Conservation (phyloP, 2,888 invertebrate species). For the Hemicrepidius hirtus region DNA sequence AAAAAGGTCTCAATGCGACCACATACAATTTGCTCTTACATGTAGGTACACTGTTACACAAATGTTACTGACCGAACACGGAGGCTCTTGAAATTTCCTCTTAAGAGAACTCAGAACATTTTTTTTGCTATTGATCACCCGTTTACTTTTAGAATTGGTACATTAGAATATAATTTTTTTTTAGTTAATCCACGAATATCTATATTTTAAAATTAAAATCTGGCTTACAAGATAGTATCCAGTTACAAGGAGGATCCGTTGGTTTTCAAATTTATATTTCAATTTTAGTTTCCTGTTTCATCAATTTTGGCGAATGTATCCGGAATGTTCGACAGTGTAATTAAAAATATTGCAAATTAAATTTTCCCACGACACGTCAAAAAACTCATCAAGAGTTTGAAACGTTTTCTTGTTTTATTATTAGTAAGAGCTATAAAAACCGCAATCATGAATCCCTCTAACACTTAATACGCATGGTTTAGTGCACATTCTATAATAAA, state of each 20-base stretch:
- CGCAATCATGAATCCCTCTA: neutral
- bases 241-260: neutral
- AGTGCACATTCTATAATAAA: conserved; percentile 7
- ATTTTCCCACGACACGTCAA: conserved; percentile 2
- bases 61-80: neutral
- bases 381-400: neutral
- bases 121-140: too few species aligned
- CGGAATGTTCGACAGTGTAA: neutral
- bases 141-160: too few species aligned
- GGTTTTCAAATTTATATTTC: neutral
- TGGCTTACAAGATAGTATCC: too few species aligned
- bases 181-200: too few species aligned
- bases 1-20: conserved; percentile 23
- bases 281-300: conserved; percentile 3
- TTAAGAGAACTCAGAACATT: too few species aligned
- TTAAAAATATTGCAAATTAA: neutral
- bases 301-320: neutral
- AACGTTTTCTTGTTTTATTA: conserved; percentile 1
- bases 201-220: too few species aligned
- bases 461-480: conserved; percentile 17
- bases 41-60: conserved; percentile 14
- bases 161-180: too few species aligned
- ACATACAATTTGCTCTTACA: conserved; percentile 32
- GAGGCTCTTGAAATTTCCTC: too few species aligned
- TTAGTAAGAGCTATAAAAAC: conserved; percentile 3